phyloP scores from a whole-genome alignment of 2,797 vertebrate genomes.

The Huso huso region DNA sequence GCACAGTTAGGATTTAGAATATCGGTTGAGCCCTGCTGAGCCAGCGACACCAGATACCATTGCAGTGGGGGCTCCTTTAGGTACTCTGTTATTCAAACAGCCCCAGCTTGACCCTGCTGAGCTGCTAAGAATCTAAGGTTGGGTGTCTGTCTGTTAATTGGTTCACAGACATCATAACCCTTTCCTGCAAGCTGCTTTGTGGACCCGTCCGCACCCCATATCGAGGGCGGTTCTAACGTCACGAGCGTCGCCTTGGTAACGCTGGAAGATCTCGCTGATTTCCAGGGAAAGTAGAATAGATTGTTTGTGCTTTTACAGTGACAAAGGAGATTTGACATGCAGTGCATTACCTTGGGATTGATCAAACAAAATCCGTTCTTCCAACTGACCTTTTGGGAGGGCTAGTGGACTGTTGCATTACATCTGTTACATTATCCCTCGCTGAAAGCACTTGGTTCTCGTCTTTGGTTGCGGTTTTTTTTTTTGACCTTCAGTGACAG shows the following conservation, averaged over 20 bases:
- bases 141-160: no score
- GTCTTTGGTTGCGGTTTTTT: slow-evolving; percentile 21
- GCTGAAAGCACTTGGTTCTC: slow-evolving; percentile 19
- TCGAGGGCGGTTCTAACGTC: no score
- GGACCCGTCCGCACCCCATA: no score
- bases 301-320: neutral
- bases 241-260: slow-evolving; percentile 21
- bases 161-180: no score
- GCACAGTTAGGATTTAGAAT: no score
- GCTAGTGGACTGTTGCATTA: slow-evolving; percentile 32
- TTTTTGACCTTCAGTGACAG: slow-evolving; percentile 33
- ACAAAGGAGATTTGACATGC: neutral
- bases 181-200: no score
- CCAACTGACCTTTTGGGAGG: slow-evolving; percentile 50
- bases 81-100: no score
- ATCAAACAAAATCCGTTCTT: slow-evolving; percentile 2
- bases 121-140: no score
- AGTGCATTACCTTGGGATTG: slow-evolving; percentile 16
- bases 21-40: no score
- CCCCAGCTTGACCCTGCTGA: no score
- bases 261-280: slow-evolving; percentile 21
- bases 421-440: slow-evolving; percentile 46
- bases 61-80: no score
- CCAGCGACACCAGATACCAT: no score
- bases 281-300: neutral